Base-by-base conservation (phyloP, 2,888 invertebrate species). In the Drosophila austrosaltans region DNA sequence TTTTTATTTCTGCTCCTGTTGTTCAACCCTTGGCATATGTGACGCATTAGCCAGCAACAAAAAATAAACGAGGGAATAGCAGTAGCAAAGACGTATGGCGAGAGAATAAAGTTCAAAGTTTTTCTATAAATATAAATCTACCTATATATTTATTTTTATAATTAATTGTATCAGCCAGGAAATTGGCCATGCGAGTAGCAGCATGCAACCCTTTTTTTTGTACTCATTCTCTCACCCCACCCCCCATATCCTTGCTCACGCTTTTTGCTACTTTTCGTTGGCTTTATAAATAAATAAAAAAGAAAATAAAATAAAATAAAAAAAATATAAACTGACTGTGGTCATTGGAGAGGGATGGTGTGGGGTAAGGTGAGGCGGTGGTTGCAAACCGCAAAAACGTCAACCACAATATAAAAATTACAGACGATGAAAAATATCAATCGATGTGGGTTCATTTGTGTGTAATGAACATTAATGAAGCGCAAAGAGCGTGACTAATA, bases 381-480 rank as follows among this genome's bases (percentile, higher is more conserved):
- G 25, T 48, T 48, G 32, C 74, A 82, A 70, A 75, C 81, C 85
- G 77, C 87, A 85, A 74, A 82, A 85, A 87, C 81, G 86, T 77
- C 87, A 87, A 86, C 88, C 88, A 60, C 86, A 81, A 81, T 68
- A 69, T 66, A 69, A 68, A 76, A 79, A 73, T 70, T 78, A 72
- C 69, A 44, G 78, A 71, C 78, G 83, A 70, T 63, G 80, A 65
- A 81, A 70, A 86, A 85, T 85, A 88, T 88, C 84, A 88, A 85
- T 88, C 84, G 84, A 83, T 85, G 88, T 88, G 84, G 84, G 84
- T 86, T 79, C 84, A 83, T 85, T 85, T 85, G 82, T 88, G 85
- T 88, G 89, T 87, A 88, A 85, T 85, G 89, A 88, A 85, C 85
- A 88, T 85, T 85, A 85, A 85, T 88, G 85, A 88, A 85, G 87